Evolutionary conservation across 1,140 invertebrate genomes (phyloP).

Genomic region (Idris sp.): DNA sequence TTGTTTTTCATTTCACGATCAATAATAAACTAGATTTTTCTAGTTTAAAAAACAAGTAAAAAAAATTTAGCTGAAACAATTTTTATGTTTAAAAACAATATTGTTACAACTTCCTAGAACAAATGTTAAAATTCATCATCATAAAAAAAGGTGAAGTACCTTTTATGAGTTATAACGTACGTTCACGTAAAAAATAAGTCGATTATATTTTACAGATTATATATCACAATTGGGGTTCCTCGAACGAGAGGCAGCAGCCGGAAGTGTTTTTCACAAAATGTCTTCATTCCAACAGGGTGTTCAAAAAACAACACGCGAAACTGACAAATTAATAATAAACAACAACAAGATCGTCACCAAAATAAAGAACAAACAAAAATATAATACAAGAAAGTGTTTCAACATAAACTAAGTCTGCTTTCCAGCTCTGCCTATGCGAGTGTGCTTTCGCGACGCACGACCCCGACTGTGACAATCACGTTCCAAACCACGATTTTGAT

Average conservation of each 20-base stretch:
- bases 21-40: background rate
- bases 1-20: background rate
- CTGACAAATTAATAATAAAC: too few relatives aligned
- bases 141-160: background rate
- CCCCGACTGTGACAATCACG: constrained; percentile 21
- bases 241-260: constrained; percentile 13
- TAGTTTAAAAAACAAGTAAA: constrained; percentile 1
- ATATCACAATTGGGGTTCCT: constrained; percentile 25
- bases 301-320: too few relatives aligned
- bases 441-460: constrained; percentile 27
- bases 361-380: background rate
- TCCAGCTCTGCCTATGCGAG: constrained; percentile 41
- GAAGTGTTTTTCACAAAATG: constrained; percentile 2
- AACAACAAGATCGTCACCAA: too few relatives aligned
- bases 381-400: too few relatives aligned
- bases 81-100: too few relatives aligned
- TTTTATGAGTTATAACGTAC: constrained; percentile 37
- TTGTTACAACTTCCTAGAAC: too few relatives aligned
- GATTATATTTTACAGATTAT: constrained; percentile 6
- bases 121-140: too few relatives aligned
- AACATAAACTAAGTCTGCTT: constrained; percentile 24
- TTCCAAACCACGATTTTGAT: constrained; percentile 1
- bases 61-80: too few relatives aligned
- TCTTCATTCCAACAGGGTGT: constrained; percentile 1
- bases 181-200: constrained; percentile 3